These are phyloP conservation scores for Clarias pachynema DNA, from an alignment of 2,797 vertebrate species.

Conservation along the genomic window DNA sequence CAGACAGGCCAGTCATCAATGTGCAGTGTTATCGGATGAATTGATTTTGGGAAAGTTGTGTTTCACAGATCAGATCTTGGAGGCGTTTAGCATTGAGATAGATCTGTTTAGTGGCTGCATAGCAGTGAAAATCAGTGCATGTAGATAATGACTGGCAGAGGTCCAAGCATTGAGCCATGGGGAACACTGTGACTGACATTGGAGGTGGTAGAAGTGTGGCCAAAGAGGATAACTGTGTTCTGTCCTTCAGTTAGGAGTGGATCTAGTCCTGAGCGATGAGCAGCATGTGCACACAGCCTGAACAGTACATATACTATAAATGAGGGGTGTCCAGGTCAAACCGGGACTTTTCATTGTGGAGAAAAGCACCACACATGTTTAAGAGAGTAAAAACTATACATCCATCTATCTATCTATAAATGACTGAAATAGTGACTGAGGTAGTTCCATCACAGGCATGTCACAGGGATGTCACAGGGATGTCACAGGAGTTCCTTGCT, in stretches of 20 bases:
- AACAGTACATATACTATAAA: neutral
- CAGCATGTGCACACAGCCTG: neutral
- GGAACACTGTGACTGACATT: neutral
- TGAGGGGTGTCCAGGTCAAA: no score
- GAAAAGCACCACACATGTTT: no score
- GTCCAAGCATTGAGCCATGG: conserved; percentile 1
- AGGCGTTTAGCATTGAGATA: neutral
- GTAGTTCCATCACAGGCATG: no score
- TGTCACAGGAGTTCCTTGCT: no score
- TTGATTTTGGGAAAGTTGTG: neutral
- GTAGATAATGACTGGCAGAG: neutral
- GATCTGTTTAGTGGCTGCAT: neutral
- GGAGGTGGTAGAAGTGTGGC: neutral
- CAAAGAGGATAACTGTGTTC: conserved; percentile 21
- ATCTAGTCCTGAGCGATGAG: neutral
- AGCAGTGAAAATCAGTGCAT: neutral
- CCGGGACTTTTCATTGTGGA: no score
- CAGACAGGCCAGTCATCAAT: neutral
- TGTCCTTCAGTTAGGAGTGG: neutral
- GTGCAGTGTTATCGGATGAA: no score
- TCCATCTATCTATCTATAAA: no score
- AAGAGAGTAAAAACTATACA: no score
- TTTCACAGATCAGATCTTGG: neutral
- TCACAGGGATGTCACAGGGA: no score
- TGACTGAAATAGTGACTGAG: no score